A percentile compares a stretch with the other conserved stretches of the same genome.
These are phyloP conservation scores for Tenebrosternarchus preto DNA, from an alignment of 2,113 vertebrate genomes.

Conservation along the genomic window DNA sequence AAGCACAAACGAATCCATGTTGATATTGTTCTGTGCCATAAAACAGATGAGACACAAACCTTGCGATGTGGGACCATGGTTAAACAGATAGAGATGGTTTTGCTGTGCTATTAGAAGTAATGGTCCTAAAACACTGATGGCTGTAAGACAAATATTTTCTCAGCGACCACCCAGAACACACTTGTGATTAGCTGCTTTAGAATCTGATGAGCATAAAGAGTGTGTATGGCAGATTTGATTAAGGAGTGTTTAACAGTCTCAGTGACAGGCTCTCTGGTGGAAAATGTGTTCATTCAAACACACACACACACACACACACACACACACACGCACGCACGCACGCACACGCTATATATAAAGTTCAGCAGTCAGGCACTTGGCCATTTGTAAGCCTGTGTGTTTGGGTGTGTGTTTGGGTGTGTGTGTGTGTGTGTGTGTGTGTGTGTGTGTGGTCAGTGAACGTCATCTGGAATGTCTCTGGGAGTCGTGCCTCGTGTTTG, in stretches of 20 bases:
- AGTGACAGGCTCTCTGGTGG: constrained; percentile 20
- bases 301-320: constrained; percentile 12
- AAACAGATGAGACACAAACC: neutral
- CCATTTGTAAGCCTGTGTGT: constrained; percentile 7
- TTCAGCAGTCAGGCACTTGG: neutral
- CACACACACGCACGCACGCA: neutral
- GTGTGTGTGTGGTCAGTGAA: constrained; percentile 18
- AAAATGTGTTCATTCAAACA: constrained; percentile 10
- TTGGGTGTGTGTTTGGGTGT: too few relatives aligned
- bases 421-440: constrained; percentile 17
- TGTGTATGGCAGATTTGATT: constrained; percentile 54
- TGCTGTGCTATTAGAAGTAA: neutral
- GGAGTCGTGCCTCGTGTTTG: constrained; percentile 58
- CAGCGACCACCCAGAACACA: constrained; percentile 46
- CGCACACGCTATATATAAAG: neutral
- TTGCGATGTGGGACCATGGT: too few relatives aligned
- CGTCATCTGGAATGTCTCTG: constrained; percentile 50
- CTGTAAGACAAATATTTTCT: constrained; percentile 33
- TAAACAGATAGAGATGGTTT: too few relatives aligned
- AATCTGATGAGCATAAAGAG: constrained; percentile 56
- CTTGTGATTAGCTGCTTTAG: constrained; percentile 55
- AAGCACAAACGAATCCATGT: neutral
- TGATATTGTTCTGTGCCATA: neutral
- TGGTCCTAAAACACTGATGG: constrained; percentile 25
- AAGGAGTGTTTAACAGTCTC: constrained; percentile 27